phyloP scores from a whole-genome alignment of 2,113 vertebrate species.

The Engystomops pustulosus region DNA sequence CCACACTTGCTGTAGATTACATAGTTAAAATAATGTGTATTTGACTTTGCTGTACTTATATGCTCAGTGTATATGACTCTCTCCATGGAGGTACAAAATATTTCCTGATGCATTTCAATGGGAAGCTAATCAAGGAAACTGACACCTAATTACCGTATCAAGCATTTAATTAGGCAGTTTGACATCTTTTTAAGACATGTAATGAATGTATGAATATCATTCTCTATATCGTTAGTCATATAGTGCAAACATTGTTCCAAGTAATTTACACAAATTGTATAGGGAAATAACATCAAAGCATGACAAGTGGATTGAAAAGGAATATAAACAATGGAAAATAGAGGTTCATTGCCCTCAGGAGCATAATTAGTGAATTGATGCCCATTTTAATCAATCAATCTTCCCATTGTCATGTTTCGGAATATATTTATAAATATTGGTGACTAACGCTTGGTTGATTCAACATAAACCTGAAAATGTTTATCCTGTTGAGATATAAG shows the following conservation, averaged over 20 bases:
- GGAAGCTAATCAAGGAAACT: slow-evolving; percentile 46
- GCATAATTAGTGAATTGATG: slow-evolving; percentile 39
- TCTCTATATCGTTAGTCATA: slow-evolving; percentile 40
- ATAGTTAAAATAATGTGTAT: neutral
- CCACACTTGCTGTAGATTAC: neutral
- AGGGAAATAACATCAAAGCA: slow-evolving; percentile 42
- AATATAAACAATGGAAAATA: slow-evolving; percentile 40
- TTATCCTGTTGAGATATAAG: neutral
- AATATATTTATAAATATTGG: slow-evolving; percentile 21
- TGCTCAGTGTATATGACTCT: neutral
- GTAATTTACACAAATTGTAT: slow-evolving; percentile 52
- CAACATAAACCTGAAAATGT: neutral
- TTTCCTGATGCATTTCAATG: slow-evolving; percentile 36
- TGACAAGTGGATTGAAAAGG: slow-evolving; percentile 50
- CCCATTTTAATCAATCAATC: slow-evolving; percentile 43
- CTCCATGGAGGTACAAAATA: neutral
- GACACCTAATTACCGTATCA: slow-evolving; percentile 51
- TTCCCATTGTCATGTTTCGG: slow-evolving; percentile 7
- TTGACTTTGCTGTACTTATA: neutral
- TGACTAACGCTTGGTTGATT: neutral
- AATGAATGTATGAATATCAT: slow-evolving; percentile 53
- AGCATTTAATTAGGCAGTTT: slow-evolving; percentile 50
- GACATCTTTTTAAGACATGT: slow-evolving; percentile 45
- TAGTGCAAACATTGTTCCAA: slow-evolving; percentile 46
- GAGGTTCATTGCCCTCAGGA: neutral